A percentile compares a stretch with the other conserved stretches of the same genome.
Conservation (phyloP, 1,140 invertebrate species). For the Phenacoccus solenopsis region DNA sequence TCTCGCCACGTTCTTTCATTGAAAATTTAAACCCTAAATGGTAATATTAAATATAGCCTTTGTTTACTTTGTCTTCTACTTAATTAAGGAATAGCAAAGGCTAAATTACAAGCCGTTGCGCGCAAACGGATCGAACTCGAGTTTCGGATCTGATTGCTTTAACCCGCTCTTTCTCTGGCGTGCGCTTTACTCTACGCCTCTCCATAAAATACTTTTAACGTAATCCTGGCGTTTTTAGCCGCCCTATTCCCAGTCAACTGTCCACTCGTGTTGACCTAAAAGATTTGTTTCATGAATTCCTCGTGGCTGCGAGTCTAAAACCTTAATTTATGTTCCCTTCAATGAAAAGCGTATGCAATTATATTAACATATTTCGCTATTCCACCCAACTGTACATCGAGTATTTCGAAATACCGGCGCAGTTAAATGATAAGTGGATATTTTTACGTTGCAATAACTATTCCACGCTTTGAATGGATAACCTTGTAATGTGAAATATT, state of each 20-base stretch:
- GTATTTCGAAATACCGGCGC: too few species aligned
- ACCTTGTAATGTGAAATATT: too few species aligned
- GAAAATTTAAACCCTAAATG: too few species aligned
- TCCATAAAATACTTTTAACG: not conserved
- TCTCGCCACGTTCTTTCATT: too few species aligned
- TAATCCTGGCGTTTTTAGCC: conserved; percentile 1
- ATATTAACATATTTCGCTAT: not conserved
- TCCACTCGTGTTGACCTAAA: not conserved
- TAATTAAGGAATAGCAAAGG: not conserved
- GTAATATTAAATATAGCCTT: not conserved
- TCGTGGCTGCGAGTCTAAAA: not conserved
- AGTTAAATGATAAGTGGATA: too few species aligned
- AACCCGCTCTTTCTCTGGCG: too few species aligned
- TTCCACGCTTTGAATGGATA: too few species aligned
- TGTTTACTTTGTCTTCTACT: not conserved
- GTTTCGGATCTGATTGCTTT: too few species aligned
- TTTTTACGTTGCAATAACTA: too few species aligned
- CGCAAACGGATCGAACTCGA: not conserved
- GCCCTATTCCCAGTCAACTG: not conserved
- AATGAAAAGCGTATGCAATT: not conserved
- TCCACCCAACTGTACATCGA: too few species aligned
- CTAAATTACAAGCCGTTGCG: not conserved
- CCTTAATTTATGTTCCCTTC: not conserved
- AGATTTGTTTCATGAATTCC: not conserved
- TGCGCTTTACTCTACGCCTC: too few species aligned